phyloP scores from a whole-genome alignment of 2,797 vertebrate species.

The Columba guinea region DNA sequence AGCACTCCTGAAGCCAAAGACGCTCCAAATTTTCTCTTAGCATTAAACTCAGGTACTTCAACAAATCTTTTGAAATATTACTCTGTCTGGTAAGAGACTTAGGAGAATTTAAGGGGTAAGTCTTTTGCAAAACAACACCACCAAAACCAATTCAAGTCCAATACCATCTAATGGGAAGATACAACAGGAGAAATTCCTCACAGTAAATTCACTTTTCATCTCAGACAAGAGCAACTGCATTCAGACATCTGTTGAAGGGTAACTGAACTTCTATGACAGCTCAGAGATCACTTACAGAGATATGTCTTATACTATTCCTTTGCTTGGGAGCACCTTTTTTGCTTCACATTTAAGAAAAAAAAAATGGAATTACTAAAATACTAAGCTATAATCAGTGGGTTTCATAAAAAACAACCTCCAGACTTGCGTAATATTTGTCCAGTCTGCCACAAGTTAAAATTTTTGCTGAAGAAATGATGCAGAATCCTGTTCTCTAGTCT shows the following conservation, averaged over 20 bases:
- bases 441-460: constrained; percentile 28
- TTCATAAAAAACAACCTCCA: not conserved
- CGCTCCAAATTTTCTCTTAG: not conserved
- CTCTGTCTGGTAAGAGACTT: not conserved
- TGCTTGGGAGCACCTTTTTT: not conserved
- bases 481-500: not conserved
- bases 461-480: constrained; percentile 8
- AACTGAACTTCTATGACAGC: not conserved
- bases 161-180: not conserved
- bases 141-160: not conserved
- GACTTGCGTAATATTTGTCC: not conserved
- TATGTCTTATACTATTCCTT: not conserved
- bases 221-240: not conserved
- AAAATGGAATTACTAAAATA: not conserved
- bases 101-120: not conserved
- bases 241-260: not conserved
- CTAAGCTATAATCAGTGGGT: not conserved
- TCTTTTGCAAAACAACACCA: not conserved
- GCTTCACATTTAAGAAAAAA: not conserved
- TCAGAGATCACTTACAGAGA: not conserved
- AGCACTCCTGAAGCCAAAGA: not conserved
- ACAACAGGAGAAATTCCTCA: not conserved
- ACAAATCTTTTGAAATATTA: not conserved
- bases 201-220: not conserved
- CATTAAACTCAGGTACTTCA: not conserved